Base-by-base conservation (phyloP, 2,888 invertebrate species). In the Epinotia bilunana region DNA sequence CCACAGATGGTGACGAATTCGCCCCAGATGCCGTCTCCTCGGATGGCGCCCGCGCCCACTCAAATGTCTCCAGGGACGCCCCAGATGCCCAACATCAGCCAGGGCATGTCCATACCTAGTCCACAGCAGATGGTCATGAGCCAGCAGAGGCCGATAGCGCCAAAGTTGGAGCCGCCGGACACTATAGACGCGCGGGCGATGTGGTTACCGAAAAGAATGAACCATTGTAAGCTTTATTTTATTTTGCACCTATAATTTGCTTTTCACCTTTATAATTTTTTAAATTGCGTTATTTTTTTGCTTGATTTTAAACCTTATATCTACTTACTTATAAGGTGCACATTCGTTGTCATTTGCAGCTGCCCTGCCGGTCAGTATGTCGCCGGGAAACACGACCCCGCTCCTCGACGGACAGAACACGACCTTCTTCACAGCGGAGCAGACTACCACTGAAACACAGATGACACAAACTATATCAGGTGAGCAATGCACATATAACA, bases 191-290 rank as follows among this genome's bases (percentile, higher is more conserved):
- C 95, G 72, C 90, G 95, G 79, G 91, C 95, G 77, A 95, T 95
- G 91, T 96, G 95, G 96, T 93, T 95, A 88, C 95, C 95, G 79
- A 95, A 95, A 88, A 90, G 95, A 93, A 95, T 95, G 93, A 95
- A 95, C 85, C 95, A 95, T 95, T 94, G 95, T 95, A 95, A 95
- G 95, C 95, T 94, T 69, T n/a, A 28, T 84, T 85, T 86, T 84
- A 81, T 83, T 83, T 85, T 82, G 83, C 83, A 84, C 81, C 73
- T 76, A 63, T 77, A 49, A 62, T 76, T 77, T 68, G 77, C 74
- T 77, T 70, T 64, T 73, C 70, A 16, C 16, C 20, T 71, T 61
- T 28, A 62, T 76, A 72, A 28, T 16, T 23, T 69, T 60, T 12
- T 23, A 43, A 43, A 68, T 18, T 28, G 20, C n/a, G 33, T 12